These are phyloP conservation scores for Catalaphyllia jardinei DNA, from an alignment of 64 coral and sea anemone species.

Conservation along the genomic window DNA sequence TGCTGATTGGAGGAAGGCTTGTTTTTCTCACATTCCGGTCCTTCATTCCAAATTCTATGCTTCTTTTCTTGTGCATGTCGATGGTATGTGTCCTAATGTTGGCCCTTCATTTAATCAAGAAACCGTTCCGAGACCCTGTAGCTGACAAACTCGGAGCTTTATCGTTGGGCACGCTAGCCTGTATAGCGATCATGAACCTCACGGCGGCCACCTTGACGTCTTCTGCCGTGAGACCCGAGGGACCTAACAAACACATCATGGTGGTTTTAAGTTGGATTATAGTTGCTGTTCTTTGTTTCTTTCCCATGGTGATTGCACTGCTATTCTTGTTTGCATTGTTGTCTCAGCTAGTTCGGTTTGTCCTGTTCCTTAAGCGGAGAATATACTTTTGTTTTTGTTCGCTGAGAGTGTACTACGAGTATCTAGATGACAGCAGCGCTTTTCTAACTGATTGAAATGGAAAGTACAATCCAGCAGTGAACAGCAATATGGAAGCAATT, in stretches of 20 bases:
- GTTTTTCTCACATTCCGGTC: conserved; percentile 40
- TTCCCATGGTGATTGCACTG: conserved; percentile 30
- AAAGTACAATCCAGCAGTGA: not conserved
- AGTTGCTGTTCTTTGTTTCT: conserved; percentile 24
- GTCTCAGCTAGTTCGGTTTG: conserved; percentile 59
- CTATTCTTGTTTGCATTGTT: conserved; percentile 28
- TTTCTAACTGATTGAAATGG: not conserved
- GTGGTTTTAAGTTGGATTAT: conserved; percentile 26
- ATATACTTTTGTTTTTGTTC: not conserved
- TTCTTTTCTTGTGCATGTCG: conserved; percentile 39
- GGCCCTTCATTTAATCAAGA: conserved; percentile 44
- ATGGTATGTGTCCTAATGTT: conserved; percentile 38
- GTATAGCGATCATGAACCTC: conserved; percentile 52
- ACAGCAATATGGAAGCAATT: no score
- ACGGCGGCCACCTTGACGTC: conserved; percentile 37
- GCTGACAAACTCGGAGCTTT: conserved; percentile 28
- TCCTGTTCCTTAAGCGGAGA: not conserved
- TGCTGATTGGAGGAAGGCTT: conserved; percentile 68
- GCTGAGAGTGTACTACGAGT: not conserved
- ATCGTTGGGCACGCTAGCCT: conserved; percentile 25
- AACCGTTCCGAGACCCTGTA: conserved; percentile 33
- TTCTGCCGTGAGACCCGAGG: conserved; percentile 32
- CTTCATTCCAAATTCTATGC: conserved; percentile 42
- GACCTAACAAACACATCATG: conserved; percentile 34
- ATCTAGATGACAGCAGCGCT: not conserved